These are phyloP conservation scores for Phoxinus phoxinus DNA, from an alignment of 2,113 vertebrate genomes.

Conservation along the genomic window DNA sequence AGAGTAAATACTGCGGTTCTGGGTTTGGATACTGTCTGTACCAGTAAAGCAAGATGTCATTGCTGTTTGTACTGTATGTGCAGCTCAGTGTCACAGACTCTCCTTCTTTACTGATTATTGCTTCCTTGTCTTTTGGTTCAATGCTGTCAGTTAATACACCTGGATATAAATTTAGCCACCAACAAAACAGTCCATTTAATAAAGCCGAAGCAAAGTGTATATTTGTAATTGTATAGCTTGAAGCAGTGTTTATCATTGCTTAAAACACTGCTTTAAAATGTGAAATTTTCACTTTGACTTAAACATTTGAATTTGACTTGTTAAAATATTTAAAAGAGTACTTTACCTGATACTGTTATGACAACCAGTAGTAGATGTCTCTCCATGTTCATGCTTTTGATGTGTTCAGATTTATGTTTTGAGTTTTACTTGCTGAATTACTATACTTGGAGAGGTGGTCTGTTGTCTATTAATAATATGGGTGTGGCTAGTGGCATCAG, in stretches of 20 bases:
- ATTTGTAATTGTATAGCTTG: neutral
- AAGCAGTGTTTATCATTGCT: neutral
- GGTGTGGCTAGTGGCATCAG: neutral
- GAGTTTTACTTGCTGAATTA: neutral
- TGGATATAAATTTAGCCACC: neutral
- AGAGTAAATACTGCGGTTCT: neutral
- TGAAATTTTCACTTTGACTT: no score
- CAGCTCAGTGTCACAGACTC: slow-evolving; percentile 21
- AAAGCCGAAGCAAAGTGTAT: neutral
- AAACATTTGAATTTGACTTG: neutral
- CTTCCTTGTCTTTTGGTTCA: neutral
- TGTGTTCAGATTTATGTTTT: neutral
- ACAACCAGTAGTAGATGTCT: neutral
- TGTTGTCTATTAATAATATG: neutral
- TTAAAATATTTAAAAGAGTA: neutral
- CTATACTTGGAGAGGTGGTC: neutral
- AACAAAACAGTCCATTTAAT: neutral
- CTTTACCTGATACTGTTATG: neutral
- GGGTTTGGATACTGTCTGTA: neutral
- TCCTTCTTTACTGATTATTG: neutral
- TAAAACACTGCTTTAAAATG: neutral
- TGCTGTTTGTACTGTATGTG: neutral
- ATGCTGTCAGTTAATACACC: slow-evolving; percentile 7
- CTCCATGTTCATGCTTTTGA: neutral
- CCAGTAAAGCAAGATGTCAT: neutral